Conservation (phyloP, 1,140 invertebrate species). For the Rhyzopertha dominica region DNA sequence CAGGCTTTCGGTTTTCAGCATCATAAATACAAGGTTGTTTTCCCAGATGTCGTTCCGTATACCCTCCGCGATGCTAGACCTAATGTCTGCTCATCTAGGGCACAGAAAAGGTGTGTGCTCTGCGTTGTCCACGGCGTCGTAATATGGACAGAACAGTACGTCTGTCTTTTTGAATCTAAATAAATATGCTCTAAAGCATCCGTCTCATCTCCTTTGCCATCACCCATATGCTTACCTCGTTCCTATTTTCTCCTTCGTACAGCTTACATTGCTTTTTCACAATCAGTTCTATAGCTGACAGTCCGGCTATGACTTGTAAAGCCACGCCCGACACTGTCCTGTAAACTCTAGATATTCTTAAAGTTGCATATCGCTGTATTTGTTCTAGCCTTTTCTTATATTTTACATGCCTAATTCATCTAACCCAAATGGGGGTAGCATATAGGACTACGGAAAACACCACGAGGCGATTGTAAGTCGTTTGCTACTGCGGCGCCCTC, state of each 20-base stretch:
- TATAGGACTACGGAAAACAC: conserved; percentile 24
- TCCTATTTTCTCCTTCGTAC: neutral
- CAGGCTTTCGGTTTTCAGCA: too few relatives aligned
- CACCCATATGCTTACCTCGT: conserved; percentile 4
- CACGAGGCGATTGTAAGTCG: conserved; percentile 21
- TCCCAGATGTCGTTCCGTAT: too few relatives aligned
- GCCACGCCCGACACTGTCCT: conserved; percentile 27
- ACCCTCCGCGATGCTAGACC: too few relatives aligned
- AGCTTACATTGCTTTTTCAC: too few relatives aligned
- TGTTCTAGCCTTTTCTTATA: conserved; percentile 18
- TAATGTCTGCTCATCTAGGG: too few relatives aligned
- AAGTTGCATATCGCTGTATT: conserved; percentile 20
- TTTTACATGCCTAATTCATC: conserved; percentile 12
- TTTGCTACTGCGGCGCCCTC: conserved; percentile 3
- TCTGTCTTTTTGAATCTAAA: too few relatives aligned
- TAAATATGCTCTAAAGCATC: conserved; percentile 22
- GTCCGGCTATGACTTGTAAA: conserved; percentile 19
- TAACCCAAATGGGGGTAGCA: conserved; percentile 24
- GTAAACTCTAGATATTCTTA: conserved; percentile 20
- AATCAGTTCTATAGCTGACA: conserved; percentile 21
- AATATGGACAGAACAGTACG: too few relatives aligned
- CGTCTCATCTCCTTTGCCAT: conserved; percentile 13
- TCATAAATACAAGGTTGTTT: too few relatives aligned
- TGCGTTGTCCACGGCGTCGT: too few relatives aligned
- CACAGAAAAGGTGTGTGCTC: too few relatives aligned